These are phyloP conservation scores for Catagonus wagneri DNA, from an alignment of 2,113 vertebrate genomes.

Conservation along the genomic window DNA sequence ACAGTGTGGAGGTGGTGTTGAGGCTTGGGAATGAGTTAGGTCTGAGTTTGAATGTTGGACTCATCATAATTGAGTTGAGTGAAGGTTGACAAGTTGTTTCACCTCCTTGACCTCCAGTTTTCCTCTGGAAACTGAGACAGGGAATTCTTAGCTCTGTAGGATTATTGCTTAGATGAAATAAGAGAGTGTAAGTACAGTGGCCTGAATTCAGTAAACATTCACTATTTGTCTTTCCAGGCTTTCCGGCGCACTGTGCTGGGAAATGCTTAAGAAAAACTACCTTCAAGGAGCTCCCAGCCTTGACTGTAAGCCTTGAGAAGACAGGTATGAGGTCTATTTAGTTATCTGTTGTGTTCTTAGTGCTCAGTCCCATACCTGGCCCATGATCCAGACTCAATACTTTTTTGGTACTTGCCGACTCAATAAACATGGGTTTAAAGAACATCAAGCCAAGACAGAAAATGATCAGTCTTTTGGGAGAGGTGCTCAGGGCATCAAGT, in stretches of 20 bases:
- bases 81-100: neutral
- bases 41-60: neutral
- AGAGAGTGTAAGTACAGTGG: neutral
- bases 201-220: neutral
- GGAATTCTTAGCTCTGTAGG: neutral
- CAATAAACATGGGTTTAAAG: neutral
- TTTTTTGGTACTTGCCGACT: neutral
- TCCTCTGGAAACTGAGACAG: neutral
- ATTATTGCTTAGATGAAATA: neutral
- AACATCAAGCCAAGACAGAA: neutral
- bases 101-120: neutral
- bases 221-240: neutral
- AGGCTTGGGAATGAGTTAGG: neutral
- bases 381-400: fast-evolving
- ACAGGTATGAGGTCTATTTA: neutral
- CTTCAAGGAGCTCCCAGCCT: neutral
- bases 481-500: neutral
- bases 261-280: neutral
- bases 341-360: neutral
- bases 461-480: neutral
- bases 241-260: neutral
- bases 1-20: neutral
- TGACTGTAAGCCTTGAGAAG: neutral
- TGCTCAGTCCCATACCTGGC: neutral
- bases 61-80: neutral